Evolutionary conservation across 2,888 invertebrate species (phyloP).

Genomic region (Tenthredo scrophulariae): DNA sequence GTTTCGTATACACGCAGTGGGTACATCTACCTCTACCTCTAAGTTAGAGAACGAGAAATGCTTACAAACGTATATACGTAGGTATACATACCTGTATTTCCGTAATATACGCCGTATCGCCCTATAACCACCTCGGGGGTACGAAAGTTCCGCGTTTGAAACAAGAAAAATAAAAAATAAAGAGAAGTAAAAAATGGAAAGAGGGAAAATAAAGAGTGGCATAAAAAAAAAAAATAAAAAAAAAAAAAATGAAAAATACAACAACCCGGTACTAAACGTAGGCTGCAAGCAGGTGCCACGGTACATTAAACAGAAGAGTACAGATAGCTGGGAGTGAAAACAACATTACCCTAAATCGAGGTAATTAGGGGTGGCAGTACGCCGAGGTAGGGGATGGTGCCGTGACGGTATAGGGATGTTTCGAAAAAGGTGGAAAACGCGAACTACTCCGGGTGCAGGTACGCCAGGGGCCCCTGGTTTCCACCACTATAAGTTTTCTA

Average conservation of each 20-base stretch:
- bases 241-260: background rate
- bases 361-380: constrained; percentile 62
- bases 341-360: constrained; percentile 68
- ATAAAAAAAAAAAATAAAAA: background rate
- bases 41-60: background rate
- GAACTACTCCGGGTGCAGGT: background rate
- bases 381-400: constrained; percentile 25
- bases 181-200: background rate
- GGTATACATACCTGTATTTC: background rate
- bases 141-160: background rate
- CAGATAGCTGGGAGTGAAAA: constrained; percentile 61
- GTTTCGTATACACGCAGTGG: background rate
- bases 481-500: no score
- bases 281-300: constrained; percentile 49
- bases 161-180: background rate
- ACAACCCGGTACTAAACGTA: constrained; percentile 26
- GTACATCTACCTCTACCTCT: background rate
- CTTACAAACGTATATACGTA: background rate
- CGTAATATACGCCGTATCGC: no score
- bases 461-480: background rate
- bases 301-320: constrained; percentile 62
- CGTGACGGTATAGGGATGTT: constrained; percentile 40
- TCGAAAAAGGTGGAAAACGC: constrained; percentile 32
- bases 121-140: no score
- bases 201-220: background rate